phyloP scores from a whole-genome alignment of 1,140 invertebrate genomes.

The Homalodisca vitripennis region DNA sequence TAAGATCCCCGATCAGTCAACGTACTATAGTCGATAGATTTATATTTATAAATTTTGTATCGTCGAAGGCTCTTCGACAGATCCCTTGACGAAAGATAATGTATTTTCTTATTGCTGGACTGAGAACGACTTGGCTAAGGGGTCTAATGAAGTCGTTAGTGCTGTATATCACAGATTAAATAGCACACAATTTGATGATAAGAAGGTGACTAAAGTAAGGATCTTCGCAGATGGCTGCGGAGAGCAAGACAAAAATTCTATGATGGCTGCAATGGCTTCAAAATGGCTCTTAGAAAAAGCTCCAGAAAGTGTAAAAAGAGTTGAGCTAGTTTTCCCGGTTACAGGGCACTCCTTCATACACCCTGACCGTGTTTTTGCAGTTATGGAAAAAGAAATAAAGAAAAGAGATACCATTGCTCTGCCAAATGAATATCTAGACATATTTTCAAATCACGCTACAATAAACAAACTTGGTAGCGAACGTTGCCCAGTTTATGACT shows the following conservation, averaged over 20 bases:
- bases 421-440: constrained; percentile 30
- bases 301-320: constrained; percentile 34
- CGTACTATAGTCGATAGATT: constrained; percentile 46
- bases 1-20: constrained; percentile 42
- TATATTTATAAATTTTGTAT: constrained; percentile 48
- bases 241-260: constrained; percentile 46
- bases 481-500: constrained; percentile 29
- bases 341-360: constrained; percentile 43
- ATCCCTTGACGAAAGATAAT: constrained; percentile 39
- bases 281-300: constrained; percentile 40
- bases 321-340: constrained; percentile 42
- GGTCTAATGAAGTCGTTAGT: constrained; percentile 44
- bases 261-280: constrained; percentile 40
- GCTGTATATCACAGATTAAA: constrained; percentile 41
- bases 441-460: constrained; percentile 35
- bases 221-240: constrained; percentile 43
- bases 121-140: constrained; percentile 42
- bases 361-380: constrained; percentile 44
- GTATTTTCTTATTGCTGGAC: constrained; percentile 43
- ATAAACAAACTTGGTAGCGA: constrained; percentile 27
- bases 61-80: constrained; percentile 43
- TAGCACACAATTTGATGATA: constrained; percentile 34
- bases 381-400: constrained; percentile 42
- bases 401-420: constrained; percentile 38
- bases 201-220: constrained; percentile 37